Conservation (phyloP, 1,140 invertebrate species). For the Drosophila subobscura region DNA sequence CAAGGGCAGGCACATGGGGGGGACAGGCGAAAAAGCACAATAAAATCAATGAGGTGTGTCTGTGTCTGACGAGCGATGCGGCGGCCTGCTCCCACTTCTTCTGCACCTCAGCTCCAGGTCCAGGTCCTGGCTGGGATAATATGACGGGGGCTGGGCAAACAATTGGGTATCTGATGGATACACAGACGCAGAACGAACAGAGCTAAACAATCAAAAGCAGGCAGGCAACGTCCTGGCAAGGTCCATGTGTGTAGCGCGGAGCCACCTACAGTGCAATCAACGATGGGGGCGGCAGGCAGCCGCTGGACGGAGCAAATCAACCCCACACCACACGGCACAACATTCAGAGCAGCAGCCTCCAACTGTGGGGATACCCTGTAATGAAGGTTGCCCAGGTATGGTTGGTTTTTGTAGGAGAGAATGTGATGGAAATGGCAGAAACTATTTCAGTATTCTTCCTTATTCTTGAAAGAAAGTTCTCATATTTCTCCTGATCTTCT, state of each 20-base stretch:
- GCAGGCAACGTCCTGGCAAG: constrained; percentile 12
- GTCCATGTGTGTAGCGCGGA: constrained; percentile 3
- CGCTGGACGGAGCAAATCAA: too few relatives aligned
- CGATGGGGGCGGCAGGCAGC: constrained; percentile 49
- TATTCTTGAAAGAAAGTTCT: too few relatives aligned
- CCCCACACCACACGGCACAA: not conserved
- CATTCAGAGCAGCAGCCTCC: constrained; percentile 1
- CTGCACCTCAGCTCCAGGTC: constrained; percentile 56
- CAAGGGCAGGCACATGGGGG: too few relatives aligned
- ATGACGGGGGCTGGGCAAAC: constrained; percentile 58
- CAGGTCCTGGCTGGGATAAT: constrained; percentile 17
- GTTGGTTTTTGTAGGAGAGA: not conserved
- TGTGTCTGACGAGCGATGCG: constrained; percentile 38
- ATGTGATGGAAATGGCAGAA: too few relatives aligned
- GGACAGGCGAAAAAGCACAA: constrained; percentile 67
- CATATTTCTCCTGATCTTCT: too few relatives aligned
- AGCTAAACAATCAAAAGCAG: constrained; percentile 79
- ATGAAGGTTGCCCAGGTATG: too few relatives aligned
- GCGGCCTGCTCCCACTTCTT: constrained; percentile 3
- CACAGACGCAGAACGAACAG: constrained; percentile 46
- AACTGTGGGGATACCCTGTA: constrained; percentile 29
- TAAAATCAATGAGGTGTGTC: constrained; percentile 80
- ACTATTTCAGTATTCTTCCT: too few relatives aligned
- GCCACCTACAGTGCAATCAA: constrained; percentile 72
- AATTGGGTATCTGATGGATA: constrained; percentile 64